Percentiles rank a stretch among this genome's conserved stretches.
Evolutionary conservation across 2,113 vertebrate genomes (phyloP).

Genomic region (Spilogale gracilis): DNA sequence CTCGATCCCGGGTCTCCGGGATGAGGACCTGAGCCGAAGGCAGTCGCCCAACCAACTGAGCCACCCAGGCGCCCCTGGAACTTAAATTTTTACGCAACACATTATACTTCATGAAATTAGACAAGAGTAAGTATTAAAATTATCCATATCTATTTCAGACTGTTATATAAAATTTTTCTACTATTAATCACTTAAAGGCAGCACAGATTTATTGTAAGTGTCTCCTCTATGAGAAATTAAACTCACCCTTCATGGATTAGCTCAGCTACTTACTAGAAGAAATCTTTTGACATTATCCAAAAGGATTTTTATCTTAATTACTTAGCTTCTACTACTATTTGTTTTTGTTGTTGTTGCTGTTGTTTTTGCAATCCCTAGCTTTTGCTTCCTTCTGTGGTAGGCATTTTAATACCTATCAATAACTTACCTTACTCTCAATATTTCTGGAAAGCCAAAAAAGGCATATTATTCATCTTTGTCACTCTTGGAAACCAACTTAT

Average conservation of each 20-base stretch:
- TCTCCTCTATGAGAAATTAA: neutral
- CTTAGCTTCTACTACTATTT: neutral
- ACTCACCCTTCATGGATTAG: neutral
- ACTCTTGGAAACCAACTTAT: neutral
- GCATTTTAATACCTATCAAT: neutral
- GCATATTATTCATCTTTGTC: neutral
- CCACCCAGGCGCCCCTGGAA: neutral
- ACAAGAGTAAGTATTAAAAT: neutral
- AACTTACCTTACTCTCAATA: neutral
- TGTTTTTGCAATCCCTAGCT: neutral
- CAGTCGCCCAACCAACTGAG: no score
- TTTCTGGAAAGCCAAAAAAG: neutral
- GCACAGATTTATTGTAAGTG: neutral
- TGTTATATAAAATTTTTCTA: neutral
- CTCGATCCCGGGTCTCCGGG: no score
- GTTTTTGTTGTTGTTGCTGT: no score
- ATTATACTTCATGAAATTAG: conserved; percentile 1
- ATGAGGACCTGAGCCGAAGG: no score
- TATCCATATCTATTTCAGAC: neutral
- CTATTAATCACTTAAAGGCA: neutral
- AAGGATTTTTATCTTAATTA: neutral
- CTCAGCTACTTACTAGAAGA: neutral
- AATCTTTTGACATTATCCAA: neutral
- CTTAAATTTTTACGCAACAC: neutral
- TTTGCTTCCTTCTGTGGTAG: neutral